Conservation (phyloP, 2,113 vertebrate genomes). For the Zootoca vivipara region DNA sequence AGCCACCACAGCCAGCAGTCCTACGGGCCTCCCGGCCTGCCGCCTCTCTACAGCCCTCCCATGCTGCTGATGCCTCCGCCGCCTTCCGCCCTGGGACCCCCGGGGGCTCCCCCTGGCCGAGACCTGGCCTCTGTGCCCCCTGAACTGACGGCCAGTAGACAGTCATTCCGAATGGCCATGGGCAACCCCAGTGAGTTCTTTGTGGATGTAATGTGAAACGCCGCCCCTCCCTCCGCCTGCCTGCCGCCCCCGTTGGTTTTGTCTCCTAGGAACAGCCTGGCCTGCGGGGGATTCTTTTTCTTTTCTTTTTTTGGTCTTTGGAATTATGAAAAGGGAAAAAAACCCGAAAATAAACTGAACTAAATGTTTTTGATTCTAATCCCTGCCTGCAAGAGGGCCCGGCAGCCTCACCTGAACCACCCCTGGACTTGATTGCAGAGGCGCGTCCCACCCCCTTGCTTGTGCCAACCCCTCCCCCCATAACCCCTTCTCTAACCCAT, state of each 20-base stretch:
- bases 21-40: constrained; percentile 78
- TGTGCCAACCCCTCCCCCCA: constrained; percentile 41
- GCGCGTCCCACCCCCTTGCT: constrained; percentile 28
- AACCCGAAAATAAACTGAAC: constrained; percentile 78
- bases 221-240: constrained; percentile 40
- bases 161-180: constrained; percentile 96
- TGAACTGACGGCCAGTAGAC: constrained; percentile 93
- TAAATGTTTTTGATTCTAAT: constrained; percentile 76
- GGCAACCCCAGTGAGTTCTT: constrained; percentile 97
- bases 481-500: constrained; percentile 71
- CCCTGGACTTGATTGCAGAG: constrained; percentile 51
- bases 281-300: constrained; percentile 35
- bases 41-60: constrained; percentile 85
- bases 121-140: constrained; percentile 91
- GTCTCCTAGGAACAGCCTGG: constrained; percentile 65
- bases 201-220: constrained; percentile 96
- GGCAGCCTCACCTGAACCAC: constrained; percentile 41
- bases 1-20: constrained; percentile 86
- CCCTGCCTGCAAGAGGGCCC: constrained; percentile 65
- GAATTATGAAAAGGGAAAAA: constrained; percentile 69
- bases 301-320: constrained; percentile 68
- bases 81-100: constrained; percentile 76
- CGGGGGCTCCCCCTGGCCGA: constrained; percentile 85
- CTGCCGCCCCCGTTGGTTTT: constrained; percentile 37
- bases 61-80: constrained; percentile 83